phyloP scores from a whole-genome alignment of 2,888 invertebrate genomes.

The Sphinx pinastri region DNA sequence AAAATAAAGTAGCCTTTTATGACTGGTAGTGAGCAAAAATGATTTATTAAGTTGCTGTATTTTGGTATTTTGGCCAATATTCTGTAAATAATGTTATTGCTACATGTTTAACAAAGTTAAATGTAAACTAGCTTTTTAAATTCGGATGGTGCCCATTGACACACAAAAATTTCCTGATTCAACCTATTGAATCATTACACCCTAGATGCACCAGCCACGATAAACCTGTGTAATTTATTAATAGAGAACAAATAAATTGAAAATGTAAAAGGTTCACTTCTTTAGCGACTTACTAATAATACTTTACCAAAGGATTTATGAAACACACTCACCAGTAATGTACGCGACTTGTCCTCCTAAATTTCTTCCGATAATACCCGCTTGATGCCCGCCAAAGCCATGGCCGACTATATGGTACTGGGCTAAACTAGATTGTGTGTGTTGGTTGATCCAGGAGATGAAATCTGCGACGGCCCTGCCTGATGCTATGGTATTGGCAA shows the following conservation, averaged over 20 bases:
- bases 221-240: too few relatives aligned
- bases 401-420: constrained; percentile 67
- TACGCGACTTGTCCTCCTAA: constrained; percentile 57
- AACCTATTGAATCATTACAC: too few relatives aligned
- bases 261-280: too few relatives aligned
- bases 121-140: background rate
- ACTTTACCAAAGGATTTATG: background rate
- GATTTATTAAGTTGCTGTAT: too few relatives aligned
- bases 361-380: constrained; percentile 62
- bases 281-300: background rate
- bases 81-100: too few relatives aligned
- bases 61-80: too few relatives aligned
- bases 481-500: constrained; percentile 56
- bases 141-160: too few relatives aligned
- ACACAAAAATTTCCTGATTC: too few relatives aligned
- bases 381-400: constrained; percentile 65
- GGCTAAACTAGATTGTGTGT: constrained; percentile 43
- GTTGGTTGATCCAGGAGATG: constrained; percentile 60
- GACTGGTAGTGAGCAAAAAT: too few relatives aligned
- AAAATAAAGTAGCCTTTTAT: too few relatives aligned
- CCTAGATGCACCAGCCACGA: too few relatives aligned
- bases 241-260: too few relatives aligned
- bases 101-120: background rate
- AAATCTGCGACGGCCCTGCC: constrained; percentile 60
- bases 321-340: constrained; percentile 55